Base-by-base conservation (phyloP, 2,888 invertebrate genomes). In the Platycheirus rosarum region DNA sequence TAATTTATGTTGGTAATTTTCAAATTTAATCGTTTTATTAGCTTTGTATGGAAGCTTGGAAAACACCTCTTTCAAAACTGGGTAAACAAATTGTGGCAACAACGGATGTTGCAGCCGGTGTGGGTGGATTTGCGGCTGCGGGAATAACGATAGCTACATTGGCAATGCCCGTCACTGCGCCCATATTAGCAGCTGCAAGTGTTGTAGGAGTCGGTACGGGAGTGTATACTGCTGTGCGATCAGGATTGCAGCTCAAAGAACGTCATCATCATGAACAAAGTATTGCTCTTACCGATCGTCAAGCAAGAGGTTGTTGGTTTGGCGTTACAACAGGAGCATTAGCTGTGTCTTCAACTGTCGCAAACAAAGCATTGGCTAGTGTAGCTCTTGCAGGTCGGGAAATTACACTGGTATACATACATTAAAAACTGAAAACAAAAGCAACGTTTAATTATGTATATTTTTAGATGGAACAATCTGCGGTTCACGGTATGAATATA, bases 401-500 rank as follows among this genome's bases (percentile, higher is more conserved):
- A 70, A 85, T 89, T 66, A 85, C 88, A 1, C 53, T 71, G 49
- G 90, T 90, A 86, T 84, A 20, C 13, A 20, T 0, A 3, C 3
- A 57, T n/a, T 35, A 9, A 8, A 11, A 7, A 1, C 2, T 35
- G 9, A 35, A 9, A 35, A 35, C 9, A 1, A 35, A 11, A 35
- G 6, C n/a, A 13, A 8, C 1, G 14, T 5, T 1, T 2, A 8
- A n/a, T n/a, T 26, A 13, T 48, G 3, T 23, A 7, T 48, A n/a
- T 26, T 13, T 48, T n/a, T 13, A 48, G 48, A 3, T 48, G 2
- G 29, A n/a, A 62, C 60, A 44, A 77, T 4, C 86, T 26, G 85
- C 88, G 1, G 87, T 88, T 6, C 89, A 89, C 76, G 85, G 88
- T 23, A 87, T 90, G 84, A 89, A 89, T 84, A 87, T 89, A 7